Conservation (phyloP, 2,113 vertebrate species). For the Ploceus nigricollis region DNA sequence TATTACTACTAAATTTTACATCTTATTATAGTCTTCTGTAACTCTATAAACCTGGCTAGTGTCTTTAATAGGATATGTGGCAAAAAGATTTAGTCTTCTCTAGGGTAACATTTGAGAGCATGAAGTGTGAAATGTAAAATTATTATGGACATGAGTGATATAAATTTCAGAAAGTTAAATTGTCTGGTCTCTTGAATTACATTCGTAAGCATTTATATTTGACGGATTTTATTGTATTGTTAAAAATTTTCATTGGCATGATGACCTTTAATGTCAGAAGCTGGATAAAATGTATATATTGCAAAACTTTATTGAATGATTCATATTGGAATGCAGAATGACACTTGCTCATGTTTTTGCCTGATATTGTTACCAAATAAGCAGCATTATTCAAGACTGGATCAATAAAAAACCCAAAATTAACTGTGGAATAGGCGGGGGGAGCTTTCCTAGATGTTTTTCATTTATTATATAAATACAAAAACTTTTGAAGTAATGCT, state of each 20-base stretch:
- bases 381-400: conserved; percentile 59
- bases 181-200: conserved; percentile 62
- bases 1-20: conserved; percentile 69
- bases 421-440: neutral
- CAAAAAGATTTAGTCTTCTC: conserved; percentile 58
- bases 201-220: conserved; percentile 50
- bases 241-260: conserved; percentile 66
- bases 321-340: conserved; percentile 57
- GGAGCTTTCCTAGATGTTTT: neutral
- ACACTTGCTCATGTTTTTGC: conserved; percentile 54
- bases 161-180: conserved; percentile 60
- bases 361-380: conserved; percentile 56
- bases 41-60: conserved; percentile 44
- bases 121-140: conserved; percentile 72
- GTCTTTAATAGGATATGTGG: conserved; percentile 53
- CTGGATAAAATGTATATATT: conserved; percentile 62
- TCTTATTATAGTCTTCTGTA: conserved; percentile 55
- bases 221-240: conserved; percentile 56
- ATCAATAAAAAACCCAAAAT: conserved; percentile 57
- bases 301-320: conserved; percentile 49
- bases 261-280: conserved; percentile 67
- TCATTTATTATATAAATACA: neutral
- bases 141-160: conserved; percentile 53
- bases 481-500: neutral
- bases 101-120: conserved; percentile 72